A percentile compares a stretch with the other conserved stretches of the same genome.
These are phyloP conservation scores for Xanthorhoe spadicearia DNA, from an alignment of 2,888 invertebrate genomes.

Conservation along the genomic window DNA sequence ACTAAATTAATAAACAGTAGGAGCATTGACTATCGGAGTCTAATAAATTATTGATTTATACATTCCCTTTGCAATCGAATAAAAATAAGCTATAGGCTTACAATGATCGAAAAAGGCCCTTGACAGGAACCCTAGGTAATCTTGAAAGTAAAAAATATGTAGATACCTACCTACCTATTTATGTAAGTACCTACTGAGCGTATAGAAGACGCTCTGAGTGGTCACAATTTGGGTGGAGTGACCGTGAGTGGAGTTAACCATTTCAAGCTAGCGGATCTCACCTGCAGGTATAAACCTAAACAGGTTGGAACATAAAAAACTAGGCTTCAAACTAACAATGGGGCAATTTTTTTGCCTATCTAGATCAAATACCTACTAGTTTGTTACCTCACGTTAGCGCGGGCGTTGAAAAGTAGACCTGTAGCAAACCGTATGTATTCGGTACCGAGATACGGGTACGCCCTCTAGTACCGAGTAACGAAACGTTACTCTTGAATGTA, in stretches of 20 bases:
- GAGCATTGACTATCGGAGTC: constrained; percentile 1
- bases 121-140: too few relatives aligned
- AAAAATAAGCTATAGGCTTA: too few relatives aligned
- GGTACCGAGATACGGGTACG: too few relatives aligned
- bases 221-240: too few relatives aligned
- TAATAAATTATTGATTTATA: constrained; percentile 3
- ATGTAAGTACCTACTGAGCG: too few relatives aligned
- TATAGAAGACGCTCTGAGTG: too few relatives aligned
- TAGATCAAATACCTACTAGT: constrained; percentile 61
- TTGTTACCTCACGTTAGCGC: constrained; percentile 58
- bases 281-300: constrained; percentile 39
- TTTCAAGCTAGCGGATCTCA: constrained; percentile 10
- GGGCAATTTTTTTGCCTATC: constrained; percentile 63
- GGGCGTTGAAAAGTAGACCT: constrained; percentile 45
- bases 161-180: too few relatives aligned
- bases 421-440: too few relatives aligned
- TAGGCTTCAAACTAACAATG: constrained; percentile 59
- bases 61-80: background rate
- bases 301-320: constrained; percentile 57
- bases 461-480: too few relatives aligned
- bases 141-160: too few relatives aligned
- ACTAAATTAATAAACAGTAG: constrained; percentile 1
- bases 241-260: background rate
- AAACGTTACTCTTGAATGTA: too few relatives aligned
- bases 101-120: too few relatives aligned